Conservation (phyloP, 2,113 vertebrate genomes). For the Centropus unirufus region DNA sequence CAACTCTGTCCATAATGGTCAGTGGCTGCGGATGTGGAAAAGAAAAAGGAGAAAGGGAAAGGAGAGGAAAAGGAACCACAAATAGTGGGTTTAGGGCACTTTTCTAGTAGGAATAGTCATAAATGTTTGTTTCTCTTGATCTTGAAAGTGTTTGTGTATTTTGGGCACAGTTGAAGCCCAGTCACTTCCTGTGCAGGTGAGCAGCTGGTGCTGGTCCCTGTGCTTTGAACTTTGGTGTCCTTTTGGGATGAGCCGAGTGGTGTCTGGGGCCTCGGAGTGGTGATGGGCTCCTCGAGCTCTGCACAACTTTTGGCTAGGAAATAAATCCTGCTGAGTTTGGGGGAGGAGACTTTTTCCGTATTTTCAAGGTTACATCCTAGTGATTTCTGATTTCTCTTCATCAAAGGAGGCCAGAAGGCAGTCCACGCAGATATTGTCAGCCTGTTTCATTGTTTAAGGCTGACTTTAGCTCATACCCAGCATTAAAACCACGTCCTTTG, state of each 20-base stretch:
- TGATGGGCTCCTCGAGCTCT: neutral
- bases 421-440: neutral
- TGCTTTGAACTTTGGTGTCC: neutral
- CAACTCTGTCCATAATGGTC: rapidly evolving
- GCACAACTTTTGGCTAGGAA: neutral
- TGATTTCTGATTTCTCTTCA: neutral
- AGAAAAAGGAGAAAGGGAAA: neutral
- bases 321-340: neutral
- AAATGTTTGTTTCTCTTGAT: neutral
- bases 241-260: neutral
- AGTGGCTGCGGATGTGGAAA: neutral
- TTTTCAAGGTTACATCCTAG: neutral
- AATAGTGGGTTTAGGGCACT: neutral
- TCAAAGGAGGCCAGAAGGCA: neutral
- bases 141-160: rapidly evolving
- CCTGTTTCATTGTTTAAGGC: neutral
- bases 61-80: neutral
- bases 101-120: neutral
- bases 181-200: neutral
- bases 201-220: neutral
- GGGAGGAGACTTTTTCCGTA: neutral
- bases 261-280: neutral
- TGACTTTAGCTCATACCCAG: neutral
- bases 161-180: neutral
- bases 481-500: neutral